phyloP scores from a whole-genome alignment of 2,797 vertebrate genomes.

The Ctenopoma kingsleyae region DNA sequence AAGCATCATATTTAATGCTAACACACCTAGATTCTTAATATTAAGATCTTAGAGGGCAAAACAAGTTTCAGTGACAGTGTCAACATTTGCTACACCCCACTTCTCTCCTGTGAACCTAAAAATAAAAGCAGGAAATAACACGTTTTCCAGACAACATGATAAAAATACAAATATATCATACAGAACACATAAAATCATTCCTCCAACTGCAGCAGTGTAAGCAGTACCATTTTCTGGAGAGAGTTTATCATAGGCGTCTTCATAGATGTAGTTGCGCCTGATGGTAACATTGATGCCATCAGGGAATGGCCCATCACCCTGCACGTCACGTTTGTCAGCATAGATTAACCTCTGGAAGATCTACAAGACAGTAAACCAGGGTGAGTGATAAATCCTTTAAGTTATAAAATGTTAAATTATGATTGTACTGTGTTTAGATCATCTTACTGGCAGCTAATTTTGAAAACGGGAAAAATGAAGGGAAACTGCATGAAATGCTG shows the following conservation, averaged over 20 bases:
- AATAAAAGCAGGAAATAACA: slow-evolving; percentile 23
- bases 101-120: slow-evolving; percentile 7
- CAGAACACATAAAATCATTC: not conserved
- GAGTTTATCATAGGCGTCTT: slow-evolving; percentile 98
- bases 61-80: slow-evolving; percentile 48
- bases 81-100: slow-evolving; percentile 30
- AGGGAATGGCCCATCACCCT: slow-evolving; percentile 95
- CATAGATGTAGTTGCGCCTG: slow-evolving; percentile 98
- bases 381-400: slow-evolving; percentile 50
- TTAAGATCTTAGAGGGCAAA: slow-evolving; percentile 59
- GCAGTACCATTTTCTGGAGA: slow-evolving; percentile 96
- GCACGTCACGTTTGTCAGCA: slow-evolving; percentile 96
- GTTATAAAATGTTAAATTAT: slow-evolving; percentile 35
- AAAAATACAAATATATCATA: slow-evolving; percentile 2
- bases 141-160: slow-evolving; percentile 1
- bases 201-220: not conserved
- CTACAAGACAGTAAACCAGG: slow-evolving; percentile 77
- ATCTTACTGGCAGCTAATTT: not conserved
- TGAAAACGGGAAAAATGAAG: not conserved
- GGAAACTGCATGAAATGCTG: not conserved
- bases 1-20: slow-evolving; percentile 62
- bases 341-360: slow-evolving; percentile 98
- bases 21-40: slow-evolving; percentile 51
- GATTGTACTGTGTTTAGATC: not conserved
- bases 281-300: slow-evolving; percentile 98